These are phyloP conservation scores for Laticauda laticaudata DNA, from an alignment of 2,113 vertebrate genomes.

Conservation along the genomic window DNA sequence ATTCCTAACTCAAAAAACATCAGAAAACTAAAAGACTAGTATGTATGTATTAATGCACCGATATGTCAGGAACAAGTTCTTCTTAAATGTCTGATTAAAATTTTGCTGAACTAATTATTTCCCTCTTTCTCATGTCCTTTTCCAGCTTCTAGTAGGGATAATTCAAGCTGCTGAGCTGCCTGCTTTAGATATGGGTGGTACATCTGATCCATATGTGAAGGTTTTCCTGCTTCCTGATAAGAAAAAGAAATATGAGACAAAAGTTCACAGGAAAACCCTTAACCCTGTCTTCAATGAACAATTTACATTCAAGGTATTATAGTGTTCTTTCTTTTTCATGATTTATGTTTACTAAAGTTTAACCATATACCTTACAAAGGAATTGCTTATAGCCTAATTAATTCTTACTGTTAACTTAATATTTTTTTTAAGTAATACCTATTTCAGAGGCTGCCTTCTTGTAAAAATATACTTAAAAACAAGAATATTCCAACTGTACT, in stretches of 20 bases:
- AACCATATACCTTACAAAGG: background rate
- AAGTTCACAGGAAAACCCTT: conserved; percentile 83
- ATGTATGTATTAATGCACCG: background rate
- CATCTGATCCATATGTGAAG: conserved; percentile 82
- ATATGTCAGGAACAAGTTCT: background rate
- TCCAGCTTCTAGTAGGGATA: conserved; percentile 82
- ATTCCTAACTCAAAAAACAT: background rate
- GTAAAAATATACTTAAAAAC: conserved; percentile 14
- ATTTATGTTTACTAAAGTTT: background rate
- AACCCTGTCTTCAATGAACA: conserved; percentile 84
- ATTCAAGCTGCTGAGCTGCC: conserved; percentile 83
- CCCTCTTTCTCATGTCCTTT: conserved; percentile 20
- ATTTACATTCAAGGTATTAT: conserved; percentile 82
- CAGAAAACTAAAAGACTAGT: background rate
- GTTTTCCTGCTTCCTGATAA: conserved; percentile 82
- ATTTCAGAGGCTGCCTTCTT: background rate
- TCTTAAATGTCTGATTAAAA: conserved; percentile 16
- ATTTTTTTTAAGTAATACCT: conserved; percentile 22
- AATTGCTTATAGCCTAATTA: background rate
- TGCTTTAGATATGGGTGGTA: conserved; percentile 83
- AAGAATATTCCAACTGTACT: conserved; percentile 28
- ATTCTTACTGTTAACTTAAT: conserved; percentile 14
- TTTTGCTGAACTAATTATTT: conserved; percentile 35
- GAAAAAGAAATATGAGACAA: conserved; percentile 85
- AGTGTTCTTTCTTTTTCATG: conserved; percentile 27